Evolutionary conservation across 53 echinoderm and acorn worm species (phyloP).

Genomic region (Actinopyga echinites): DNA sequence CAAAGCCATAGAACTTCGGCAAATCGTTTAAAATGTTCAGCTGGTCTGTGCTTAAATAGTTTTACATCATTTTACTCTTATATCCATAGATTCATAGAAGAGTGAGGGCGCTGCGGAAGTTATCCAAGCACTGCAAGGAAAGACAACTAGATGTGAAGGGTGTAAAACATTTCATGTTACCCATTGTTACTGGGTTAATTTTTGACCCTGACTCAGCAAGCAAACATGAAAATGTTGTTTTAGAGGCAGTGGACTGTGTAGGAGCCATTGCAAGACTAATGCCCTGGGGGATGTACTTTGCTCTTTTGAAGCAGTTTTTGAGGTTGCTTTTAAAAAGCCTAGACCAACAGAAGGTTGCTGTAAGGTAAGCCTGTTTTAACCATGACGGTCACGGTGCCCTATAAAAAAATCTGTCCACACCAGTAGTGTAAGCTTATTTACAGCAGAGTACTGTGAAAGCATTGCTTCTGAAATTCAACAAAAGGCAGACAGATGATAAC

Average conservation of each 20-base stretch:
- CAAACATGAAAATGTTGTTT: conserved; percentile 79
- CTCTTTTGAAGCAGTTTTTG: conserved; percentile 83
- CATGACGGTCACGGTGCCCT: no score
- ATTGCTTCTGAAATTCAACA: no score
- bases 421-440: no score
- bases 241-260: conserved; percentile 81
- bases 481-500: no score
- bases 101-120: conserved; percentile 77
- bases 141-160: conserved; percentile 54
- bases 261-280: conserved; percentile 82
- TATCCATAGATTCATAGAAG: conserved; percentile 77
- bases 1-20: not conserved
- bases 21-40: not conserved
- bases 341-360: conserved; percentile 85
- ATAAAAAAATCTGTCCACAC: no score
- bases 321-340: conserved; percentile 67
- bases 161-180: conserved; percentile 80
- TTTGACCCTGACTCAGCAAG: conserved; percentile 69
- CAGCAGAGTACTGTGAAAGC: no score
- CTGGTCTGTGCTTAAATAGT: no score
- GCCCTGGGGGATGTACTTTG: conserved; percentile 76
- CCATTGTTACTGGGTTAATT: conserved; percentile 75
- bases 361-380: conserved; percentile 56
- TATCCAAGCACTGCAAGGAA: conserved; percentile 72
- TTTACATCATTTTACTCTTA: not conserved